Base-by-base conservation (phyloP, 2,888 invertebrate genomes). In the Agrotis clavis region DNA sequence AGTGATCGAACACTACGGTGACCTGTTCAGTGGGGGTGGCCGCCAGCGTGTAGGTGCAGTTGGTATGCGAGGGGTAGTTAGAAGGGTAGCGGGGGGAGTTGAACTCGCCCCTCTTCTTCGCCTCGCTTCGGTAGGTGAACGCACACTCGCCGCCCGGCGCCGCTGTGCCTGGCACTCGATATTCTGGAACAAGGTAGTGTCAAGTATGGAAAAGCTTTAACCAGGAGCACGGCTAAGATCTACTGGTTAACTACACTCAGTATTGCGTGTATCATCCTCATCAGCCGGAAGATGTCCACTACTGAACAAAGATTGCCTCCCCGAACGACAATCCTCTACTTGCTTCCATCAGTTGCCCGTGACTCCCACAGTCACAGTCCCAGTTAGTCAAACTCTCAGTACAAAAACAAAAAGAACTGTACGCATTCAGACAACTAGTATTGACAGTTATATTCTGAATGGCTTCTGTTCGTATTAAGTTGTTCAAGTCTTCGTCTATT, bases 31-130 rank as follows among this genome's bases (percentile, higher is more conserved):
- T 98, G 81, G 98, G 97, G 84, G 98, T 98, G 68, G 98, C 98
- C 88, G 98, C 96, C 94, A 99, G 99, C 90, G 98, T 97, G 96
- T 98, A 99, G 77, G 99, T 98, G 97, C 99, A 99, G 96, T 98
- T 98, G 84, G 98, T 99, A 93, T 98, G 98, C 90, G 99, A 98
- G 82, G 99, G 99, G 97, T 99, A 99, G 96, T 99, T 98, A 91
- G 99, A 98, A 90, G 99, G 99, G 97, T 99, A 99, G 77, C 99
- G 97, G 30, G 99, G 99, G 67, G 99, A 99, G 96, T 99, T 99
- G 94, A 99, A 98, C 91, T 99, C 98, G 65, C 99, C 99, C 75
- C 97, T 97, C 93, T 98, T 98, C 91, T 98, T 97, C 56, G 98
- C 98, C 85, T 98, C 97, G 92, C 99, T 99, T 86, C 97, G 97